phyloP scores from a whole-genome alignment of 2,888 invertebrate species.

The Cyclophora punctaria region DNA sequence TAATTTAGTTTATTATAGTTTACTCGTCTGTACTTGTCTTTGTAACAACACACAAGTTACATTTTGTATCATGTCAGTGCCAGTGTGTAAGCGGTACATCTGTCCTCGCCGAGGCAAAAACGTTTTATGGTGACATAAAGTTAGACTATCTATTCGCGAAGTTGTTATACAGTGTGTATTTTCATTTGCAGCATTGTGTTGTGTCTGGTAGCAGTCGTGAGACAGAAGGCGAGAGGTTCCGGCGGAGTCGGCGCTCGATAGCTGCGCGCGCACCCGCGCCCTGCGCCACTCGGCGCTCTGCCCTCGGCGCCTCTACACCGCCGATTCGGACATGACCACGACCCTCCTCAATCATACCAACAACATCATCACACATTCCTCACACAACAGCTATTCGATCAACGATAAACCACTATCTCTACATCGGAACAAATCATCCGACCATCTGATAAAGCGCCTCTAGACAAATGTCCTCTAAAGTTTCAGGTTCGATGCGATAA shows the following conservation, averaged over 20 bases:
- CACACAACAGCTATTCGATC: background rate
- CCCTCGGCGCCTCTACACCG: conserved; percentile 12
- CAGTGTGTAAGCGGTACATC: conserved; percentile 4
- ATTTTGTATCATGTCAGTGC: conserved; percentile 1
- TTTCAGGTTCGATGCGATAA: conserved; percentile 26
- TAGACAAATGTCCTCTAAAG: conserved; percentile 8
- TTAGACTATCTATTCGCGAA: conserved; percentile 16
- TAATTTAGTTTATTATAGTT: too few relatives aligned
- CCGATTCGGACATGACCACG: background rate
- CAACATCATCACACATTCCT: too few relatives aligned
- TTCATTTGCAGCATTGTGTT: conserved; percentile 11
- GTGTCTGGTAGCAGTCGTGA: conserved; percentile 11
- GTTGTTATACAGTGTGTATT: conserved; percentile 12
- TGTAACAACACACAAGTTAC: too few relatives aligned
- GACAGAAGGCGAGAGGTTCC: conserved; percentile 15
- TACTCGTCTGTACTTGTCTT: too few relatives aligned
- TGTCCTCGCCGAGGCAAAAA: conserved; percentile 11
- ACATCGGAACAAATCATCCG: conserved; percentile 20
- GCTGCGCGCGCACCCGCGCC: conserved; percentile 51
- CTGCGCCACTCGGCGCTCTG: background rate
- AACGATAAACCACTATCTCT: background rate
- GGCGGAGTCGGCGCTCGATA: conserved; percentile 44
- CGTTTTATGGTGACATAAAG: conserved; percentile 17
- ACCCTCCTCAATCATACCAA: background rate
- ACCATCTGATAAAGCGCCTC: conserved; percentile 24